Conservation (phyloP, 2,113 vertebrate genomes). For the Ondatra zibethicus region DNA sequence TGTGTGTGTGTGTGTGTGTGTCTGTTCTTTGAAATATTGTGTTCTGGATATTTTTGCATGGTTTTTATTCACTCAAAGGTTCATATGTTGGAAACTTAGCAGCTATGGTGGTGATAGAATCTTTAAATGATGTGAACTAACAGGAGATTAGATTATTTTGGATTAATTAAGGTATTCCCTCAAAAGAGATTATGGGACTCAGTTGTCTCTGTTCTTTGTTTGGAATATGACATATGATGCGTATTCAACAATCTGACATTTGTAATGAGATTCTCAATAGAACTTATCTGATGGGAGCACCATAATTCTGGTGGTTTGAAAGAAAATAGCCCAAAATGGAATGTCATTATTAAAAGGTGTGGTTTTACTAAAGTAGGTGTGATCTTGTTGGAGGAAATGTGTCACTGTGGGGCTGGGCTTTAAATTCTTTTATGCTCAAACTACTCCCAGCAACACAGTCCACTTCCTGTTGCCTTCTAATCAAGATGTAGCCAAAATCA, state of each 20-base stretch:
- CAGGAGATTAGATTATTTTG: neutral
- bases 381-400: too few species aligned
- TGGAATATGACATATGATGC: neutral
- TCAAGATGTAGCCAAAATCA: too few species aligned
- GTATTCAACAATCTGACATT: neutral
- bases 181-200: neutral
- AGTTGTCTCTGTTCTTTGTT: neutral
- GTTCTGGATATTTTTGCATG: neutral
- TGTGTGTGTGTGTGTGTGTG: too few species aligned
- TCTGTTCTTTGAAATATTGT: neutral
- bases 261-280: neutral
- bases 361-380: too few species aligned
- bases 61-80: neutral
- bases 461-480: too few species aligned
- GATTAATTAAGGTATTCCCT: neutral
- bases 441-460: too few species aligned
- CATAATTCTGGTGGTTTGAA: neutral
- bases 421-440: too few species aligned
- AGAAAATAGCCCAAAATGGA: neutral
- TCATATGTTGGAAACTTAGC: neutral
- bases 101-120: neutral
- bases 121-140: neutral
- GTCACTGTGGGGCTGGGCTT: too few species aligned
- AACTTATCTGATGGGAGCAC: neutral
- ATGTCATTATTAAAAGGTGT: too few species aligned